phyloP scores from a whole-genome alignment of 2,113 vertebrate species.

The Melanotaenia duboulayi region DNA sequence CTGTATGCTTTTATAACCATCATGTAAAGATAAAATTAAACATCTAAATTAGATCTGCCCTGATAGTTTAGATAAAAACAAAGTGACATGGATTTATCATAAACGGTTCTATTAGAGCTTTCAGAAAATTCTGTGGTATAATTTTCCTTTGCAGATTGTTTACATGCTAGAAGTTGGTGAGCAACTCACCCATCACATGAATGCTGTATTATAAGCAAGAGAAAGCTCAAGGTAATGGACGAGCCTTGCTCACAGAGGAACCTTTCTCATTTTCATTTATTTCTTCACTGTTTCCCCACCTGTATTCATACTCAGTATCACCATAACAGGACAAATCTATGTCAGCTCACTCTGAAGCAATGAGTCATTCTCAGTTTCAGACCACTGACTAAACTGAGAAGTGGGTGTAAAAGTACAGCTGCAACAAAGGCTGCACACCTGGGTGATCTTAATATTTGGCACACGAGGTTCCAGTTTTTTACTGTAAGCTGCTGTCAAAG shows the following conservation, averaged over 20 bases:
- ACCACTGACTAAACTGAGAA: constrained; percentile 53
- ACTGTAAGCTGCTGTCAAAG: not conserved
- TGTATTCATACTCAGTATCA: not conserved
- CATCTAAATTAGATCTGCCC: not conserved
- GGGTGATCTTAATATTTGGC: constrained; percentile 39
- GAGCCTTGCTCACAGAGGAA: not conserved
- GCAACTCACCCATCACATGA: not conserved
- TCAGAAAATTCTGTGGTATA: not conserved
- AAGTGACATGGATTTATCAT: not conserved
- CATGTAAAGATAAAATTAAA: not conserved
- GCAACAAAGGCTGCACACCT: constrained; percentile 59
- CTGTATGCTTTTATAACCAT: not conserved
- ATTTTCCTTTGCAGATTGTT: constrained; percentile 1
- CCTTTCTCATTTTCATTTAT: not conserved
- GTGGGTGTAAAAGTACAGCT: constrained; percentile 48
- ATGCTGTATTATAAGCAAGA: not conserved
- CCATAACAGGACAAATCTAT: constrained; percentile 27
- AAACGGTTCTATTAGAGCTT: not conserved
- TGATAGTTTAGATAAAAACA: not conserved
- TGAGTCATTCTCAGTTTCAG: constrained; percentile 43
- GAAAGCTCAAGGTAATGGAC: too few species aligned
- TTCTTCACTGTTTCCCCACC: not conserved
- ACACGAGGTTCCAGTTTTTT: constrained; percentile 3
- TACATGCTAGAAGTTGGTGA: constrained; percentile 1
- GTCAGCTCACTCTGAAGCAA: constrained; percentile 26